These are phyloP conservation scores for Diplazon laetatorius DNA, from an alignment of 2,888 invertebrate genomes.

Conservation along the genomic window DNA sequence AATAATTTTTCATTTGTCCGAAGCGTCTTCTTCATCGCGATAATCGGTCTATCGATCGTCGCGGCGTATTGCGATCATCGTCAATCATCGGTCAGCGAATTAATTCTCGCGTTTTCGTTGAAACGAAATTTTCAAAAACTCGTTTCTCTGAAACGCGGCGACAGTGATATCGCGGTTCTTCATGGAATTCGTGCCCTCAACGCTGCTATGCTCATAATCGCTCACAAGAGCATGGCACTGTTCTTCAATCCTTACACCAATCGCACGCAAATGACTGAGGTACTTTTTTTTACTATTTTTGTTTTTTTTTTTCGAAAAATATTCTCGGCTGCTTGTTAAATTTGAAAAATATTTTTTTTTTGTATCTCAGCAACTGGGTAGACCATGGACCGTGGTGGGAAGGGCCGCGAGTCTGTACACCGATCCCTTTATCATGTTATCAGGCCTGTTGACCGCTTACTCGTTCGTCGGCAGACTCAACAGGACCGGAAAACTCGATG, in stretches of 20 bases:
- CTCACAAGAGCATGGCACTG: conserved; percentile 89
- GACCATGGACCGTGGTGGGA: conserved; percentile 87
- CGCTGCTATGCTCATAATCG: conserved; percentile 85
- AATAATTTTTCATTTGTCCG: conserved; percentile 41
- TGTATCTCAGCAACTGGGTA: conserved; percentile 83
- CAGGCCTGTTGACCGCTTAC: conserved; percentile 87
- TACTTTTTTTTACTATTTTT: conserved; percentile 72
- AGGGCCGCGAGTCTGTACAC: conserved; percentile 88
- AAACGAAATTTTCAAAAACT: conserved; percentile 85
- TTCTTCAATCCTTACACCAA: conserved; percentile 88
- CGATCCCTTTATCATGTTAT: conserved; percentile 88
- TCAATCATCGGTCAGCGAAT: conserved; percentile 77
- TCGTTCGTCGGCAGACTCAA: conserved; percentile 85
- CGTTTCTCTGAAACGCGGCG: conserved; percentile 82
- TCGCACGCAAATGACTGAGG: conserved; percentile 87
- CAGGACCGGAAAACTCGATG: conserved; percentile 84
- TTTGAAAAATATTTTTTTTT: neutral
- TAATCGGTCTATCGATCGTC: conserved; percentile 80
- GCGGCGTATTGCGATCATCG: conserved; percentile 81
- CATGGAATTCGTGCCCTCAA: conserved; percentile 88
- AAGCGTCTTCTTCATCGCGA: conserved; percentile 83
- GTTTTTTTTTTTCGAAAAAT: neutral
- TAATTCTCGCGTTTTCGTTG: conserved; percentile 86
- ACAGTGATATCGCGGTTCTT: conserved; percentile 86
- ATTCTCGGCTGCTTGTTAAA: too few relatives aligned